A percentile compares a stretch with the other conserved stretches of the same genome.
Evolutionary conservation across 1,140 invertebrate species (phyloP).

Genomic region (Acyrthosiphon pisum): DNA sequence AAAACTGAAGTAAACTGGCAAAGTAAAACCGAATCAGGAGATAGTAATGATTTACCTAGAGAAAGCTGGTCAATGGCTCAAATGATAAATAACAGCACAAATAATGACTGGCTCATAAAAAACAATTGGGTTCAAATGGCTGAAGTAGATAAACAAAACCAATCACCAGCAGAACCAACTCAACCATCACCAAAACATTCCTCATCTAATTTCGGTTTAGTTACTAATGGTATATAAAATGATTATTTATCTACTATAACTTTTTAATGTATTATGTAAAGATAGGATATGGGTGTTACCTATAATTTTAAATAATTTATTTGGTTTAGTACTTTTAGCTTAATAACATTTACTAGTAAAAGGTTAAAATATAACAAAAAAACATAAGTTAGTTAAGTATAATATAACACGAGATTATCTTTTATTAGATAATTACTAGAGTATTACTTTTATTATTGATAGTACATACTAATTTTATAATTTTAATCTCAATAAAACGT

Average conservation of each 20-base stretch:
- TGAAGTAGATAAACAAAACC: slow-evolving; percentile 28
- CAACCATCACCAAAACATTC: not conserved
- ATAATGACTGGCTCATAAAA: slow-evolving; percentile 41
- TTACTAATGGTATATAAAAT: slow-evolving; percentile 44
- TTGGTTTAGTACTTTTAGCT: not conserved
- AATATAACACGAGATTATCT: not conserved
- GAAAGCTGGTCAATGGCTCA: slow-evolving; percentile 39
- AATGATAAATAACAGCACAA: slow-evolving; percentile 17
- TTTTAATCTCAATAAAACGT: not conserved
- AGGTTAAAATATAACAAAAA: not conserved
- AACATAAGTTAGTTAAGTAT: not conserved
- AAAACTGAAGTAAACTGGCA: slow-evolving; percentile 38
- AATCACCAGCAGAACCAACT: not conserved
- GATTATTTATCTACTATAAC: not conserved
- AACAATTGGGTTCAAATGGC: slow-evolving; percentile 43
- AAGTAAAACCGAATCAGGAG: not conserved
- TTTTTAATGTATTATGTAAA: not conserved
- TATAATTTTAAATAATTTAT: not conserved
- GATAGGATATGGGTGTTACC: not conserved
- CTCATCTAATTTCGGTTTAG: slow-evolving; percentile 43
- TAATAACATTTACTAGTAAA: not conserved
- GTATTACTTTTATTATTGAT: not conserved
- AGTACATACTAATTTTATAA: not conserved
- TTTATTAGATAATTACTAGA: too few species aligned
- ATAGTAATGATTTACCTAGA: slow-evolving; percentile 42